These are phyloP conservation scores for Oreotragus oreotragus DNA, from an alignment of 2,113 vertebrate species.

Conservation along the genomic window DNA sequence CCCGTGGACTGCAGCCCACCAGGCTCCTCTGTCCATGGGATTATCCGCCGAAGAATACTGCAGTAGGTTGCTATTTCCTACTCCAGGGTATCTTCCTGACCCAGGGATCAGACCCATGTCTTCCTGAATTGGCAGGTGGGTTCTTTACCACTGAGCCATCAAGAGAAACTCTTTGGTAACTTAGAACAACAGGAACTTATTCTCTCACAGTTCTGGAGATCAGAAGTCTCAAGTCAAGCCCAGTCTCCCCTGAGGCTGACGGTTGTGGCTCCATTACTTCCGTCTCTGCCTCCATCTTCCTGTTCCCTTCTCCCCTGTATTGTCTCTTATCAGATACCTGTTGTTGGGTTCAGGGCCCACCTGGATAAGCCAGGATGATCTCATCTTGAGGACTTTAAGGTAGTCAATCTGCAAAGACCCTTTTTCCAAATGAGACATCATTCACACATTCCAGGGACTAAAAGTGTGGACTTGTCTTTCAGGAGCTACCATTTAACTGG, in stretches of 20 bases:
- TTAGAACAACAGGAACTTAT: not conserved
- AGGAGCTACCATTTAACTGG: not conserved
- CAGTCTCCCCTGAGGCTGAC: rapidly evolving
- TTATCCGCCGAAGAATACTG: not conserved
- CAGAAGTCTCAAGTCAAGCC: not conserved
- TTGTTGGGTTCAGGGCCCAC: not conserved
- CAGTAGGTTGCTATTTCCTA: not conserved
- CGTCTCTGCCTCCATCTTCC: not conserved
- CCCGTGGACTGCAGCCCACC: not conserved
- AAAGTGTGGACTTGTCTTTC: not conserved
- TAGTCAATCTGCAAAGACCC: not conserved
- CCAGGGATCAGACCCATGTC: not conserved
- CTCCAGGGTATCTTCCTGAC: not conserved
- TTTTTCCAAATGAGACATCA: not conserved
- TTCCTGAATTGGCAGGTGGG: not conserved
- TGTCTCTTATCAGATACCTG: not conserved
- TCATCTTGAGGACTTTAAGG: not conserved
- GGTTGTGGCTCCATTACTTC: not conserved
- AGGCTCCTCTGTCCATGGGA: not conserved
- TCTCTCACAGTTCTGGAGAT: not conserved
- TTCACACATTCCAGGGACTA: not conserved
- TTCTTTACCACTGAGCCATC: not conserved
- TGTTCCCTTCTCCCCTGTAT: not conserved
- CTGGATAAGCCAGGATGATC: not conserved
- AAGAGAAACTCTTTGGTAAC: not conserved